Base-by-base conservation (phyloP, 1,140 invertebrate genomes). In the Agrilus planipennis region DNA sequence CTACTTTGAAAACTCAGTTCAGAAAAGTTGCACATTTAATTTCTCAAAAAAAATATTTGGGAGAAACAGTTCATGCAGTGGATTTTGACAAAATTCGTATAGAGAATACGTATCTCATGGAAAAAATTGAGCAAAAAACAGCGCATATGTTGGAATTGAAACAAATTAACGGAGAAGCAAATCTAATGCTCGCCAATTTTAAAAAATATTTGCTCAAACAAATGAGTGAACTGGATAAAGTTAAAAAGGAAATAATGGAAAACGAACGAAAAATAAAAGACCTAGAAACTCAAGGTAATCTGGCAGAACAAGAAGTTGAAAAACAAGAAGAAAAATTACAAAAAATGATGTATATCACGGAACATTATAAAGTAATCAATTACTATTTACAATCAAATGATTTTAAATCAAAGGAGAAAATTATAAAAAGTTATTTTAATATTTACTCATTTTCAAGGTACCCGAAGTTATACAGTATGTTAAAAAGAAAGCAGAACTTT, bases 381-480 rank as follows among this genome's bases (percentile, higher is more conserved):
- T 37, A 30, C 5, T 25, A 5, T 25, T 25, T 25, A 25, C n/a
- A 6, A 11, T 25, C 22, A 25, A 25, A 6, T 25, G n/a, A 6
- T 25, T 7, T 11, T 11, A 6, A 27, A 27, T 9, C 7, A 12
- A 9, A 27, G 23, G 23, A 27, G 7, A 9, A 27, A 27, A 27
- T 31, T 31, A 6, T 31, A 6, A 31, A 31, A 31, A 11, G 11
- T n/a, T n/a, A n/a, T 11, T 25, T 6, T 25, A 6, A 5, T 25
- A 7, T 31, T 31, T 31, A 6, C 20, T 39, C 30, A n/a, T 7
- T 14, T 44, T 40, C 34, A 17, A 49, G 39, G 68, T 71, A 0
- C 75, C 75, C 0, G 63, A 68, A 43, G 52, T 74, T 6, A 55
- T 71, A 53, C 70, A 75, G 2, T 75, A 72, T 30, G 66, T 76